Conservation (phyloP, 1,140 invertebrate genomes). For the Megalonaias nervosa region DNA sequence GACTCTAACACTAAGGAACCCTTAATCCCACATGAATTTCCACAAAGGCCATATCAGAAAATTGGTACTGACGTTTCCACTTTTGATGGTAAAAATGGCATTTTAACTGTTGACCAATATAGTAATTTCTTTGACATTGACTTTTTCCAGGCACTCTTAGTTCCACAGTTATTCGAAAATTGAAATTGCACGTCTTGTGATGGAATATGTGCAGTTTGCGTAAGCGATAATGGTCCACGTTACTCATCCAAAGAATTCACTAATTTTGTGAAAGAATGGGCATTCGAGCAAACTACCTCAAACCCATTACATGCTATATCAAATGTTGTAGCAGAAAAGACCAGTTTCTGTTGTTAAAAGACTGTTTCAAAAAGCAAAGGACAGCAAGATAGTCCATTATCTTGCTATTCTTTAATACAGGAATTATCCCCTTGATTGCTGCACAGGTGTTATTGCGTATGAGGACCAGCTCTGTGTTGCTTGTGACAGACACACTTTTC, state of each 20-base stretch:
- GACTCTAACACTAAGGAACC: constrained; percentile 9
- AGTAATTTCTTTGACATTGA: constrained; percentile 11
- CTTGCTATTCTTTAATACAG: constrained; percentile 7
- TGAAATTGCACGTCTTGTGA: neutral
- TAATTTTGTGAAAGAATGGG: constrained; percentile 8
- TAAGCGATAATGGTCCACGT: constrained; percentile 21
- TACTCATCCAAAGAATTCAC: neutral
- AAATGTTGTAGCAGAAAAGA: constrained; percentile 5
- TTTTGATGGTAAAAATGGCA: neutral
- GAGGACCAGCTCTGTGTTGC: neutral
- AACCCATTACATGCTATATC: neutral
- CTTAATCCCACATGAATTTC: neutral
- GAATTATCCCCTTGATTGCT: constrained; percentile 5
- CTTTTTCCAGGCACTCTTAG: constrained; percentile 1
- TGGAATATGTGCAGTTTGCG: neutral
- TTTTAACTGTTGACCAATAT: neutral
- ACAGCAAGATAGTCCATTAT: neutral
- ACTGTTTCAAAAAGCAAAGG: neutral
- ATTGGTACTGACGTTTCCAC: too few species aligned
- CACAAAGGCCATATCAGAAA: neutral
- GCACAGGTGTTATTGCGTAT: neutral
- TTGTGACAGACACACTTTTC: neutral
- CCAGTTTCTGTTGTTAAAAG: constrained; percentile 8
- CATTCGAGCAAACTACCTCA: constrained; percentile 7
- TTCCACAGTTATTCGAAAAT: neutral